Conservation (phyloP, 2,113 vertebrate species). For the Peromyscus maniculatus region DNA sequence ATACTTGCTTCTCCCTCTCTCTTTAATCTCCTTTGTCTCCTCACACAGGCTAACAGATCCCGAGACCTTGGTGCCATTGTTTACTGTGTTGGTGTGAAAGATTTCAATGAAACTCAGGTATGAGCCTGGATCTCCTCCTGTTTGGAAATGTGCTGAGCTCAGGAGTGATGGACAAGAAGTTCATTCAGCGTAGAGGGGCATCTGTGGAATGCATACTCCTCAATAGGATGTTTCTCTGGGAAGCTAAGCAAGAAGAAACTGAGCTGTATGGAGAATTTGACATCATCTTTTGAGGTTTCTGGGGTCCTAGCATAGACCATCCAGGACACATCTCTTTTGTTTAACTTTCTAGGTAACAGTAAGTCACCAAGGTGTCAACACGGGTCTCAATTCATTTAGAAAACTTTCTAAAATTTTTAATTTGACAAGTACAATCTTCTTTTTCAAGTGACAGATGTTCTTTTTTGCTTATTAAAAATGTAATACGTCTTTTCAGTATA, state of each 20-base stretch:
- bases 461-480: conserved; percentile 46
- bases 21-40: conserved; percentile 44
- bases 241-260: neutral
- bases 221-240: conserved; percentile 25
- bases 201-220: neutral
- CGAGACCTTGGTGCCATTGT: conserved; percentile 96
- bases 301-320: neutral
- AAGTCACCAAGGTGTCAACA: conserved; percentile 3
- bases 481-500: conserved; percentile 23
- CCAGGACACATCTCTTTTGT: neutral
- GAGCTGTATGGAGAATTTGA: neutral
- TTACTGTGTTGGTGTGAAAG: conserved; percentile 98
- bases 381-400: neutral
- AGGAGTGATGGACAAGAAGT: neutral
- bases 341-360: neutral
- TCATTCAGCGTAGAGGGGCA: neutral
- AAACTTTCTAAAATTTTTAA: neutral
- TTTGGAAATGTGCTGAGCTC: neutral
- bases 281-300: neutral
- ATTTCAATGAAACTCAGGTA: conserved; percentile 99
- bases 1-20: neutral
- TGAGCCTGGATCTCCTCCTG: neutral
- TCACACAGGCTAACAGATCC: conserved; percentile 95
- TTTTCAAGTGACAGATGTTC: neutral
- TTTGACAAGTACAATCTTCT: conserved; percentile 10